Base-by-base conservation (phyloP, 2,888 invertebrate genomes). In the Lepetodrilus schrolli region DNA sequence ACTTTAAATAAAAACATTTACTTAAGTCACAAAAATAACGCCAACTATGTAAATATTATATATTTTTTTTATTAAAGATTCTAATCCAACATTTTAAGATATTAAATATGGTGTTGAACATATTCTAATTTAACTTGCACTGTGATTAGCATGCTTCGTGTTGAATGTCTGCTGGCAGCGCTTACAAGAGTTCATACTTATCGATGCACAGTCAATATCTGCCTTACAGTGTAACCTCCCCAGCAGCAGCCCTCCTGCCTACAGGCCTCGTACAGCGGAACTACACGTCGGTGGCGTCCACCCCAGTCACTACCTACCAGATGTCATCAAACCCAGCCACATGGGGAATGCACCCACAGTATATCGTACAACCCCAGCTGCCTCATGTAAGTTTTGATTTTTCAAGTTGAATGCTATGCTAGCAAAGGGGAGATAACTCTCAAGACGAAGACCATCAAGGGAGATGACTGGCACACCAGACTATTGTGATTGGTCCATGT, bases 271-370 rank as follows among this genome's bases (percentile, higher is more conserved):
- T 86, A 71, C 86, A 86, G 7, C 80, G 87, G 70, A 85, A 83
- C 78, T 80, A 80, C 66, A 75, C 80, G 10, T 83, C 83, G 49
- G 78, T 86, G 66, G 84, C 85, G 48, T 85, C 89, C 20, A 87
- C 88, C 36, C 88, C 90, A 8, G 88, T 87, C 21, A 84, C 88
- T 17, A 87, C 88, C 65, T 90, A 89, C 82, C 88, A 89, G 76
- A 82, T 90, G 70, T 88, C 84, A 68, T 83, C 84, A 43, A 84
- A 80, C 73, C 78, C 81, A 76, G 78, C 84, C 77, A 79, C 83
- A 75, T 69, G 80, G 71, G 80, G 79, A 36, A 76, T 83, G 76
- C 78, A 82, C 58, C 84, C 84, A 21, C 86, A 86, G 75, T 86
- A 86, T 74, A 84, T 87, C 70, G 83, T 87, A 80, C 87, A 87